Base-by-base conservation (phyloP, 2,113 vertebrate genomes). In the Passer domesticus region DNA sequence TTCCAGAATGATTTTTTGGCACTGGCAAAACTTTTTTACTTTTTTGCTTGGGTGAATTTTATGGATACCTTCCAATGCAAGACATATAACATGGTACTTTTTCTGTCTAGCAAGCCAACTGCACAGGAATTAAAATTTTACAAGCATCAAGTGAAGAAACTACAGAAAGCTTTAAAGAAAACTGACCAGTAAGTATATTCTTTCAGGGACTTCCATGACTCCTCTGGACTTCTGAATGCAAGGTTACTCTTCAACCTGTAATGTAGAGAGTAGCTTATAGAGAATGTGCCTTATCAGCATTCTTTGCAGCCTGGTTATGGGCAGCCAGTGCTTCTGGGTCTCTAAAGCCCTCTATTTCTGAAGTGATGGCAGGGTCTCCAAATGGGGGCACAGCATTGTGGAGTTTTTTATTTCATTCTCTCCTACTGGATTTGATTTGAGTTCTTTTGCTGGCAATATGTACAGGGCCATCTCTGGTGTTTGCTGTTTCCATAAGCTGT, bases 101-200 rank as follows among this genome's bases (percentile, higher is more conserved):
- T 95, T 89, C 59, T 89, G 93, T 81, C 84, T 63, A 82, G 35
- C 49, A 98, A 98, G 92, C 98, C 98, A 21, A 97, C 98, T 46
- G 92, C 94, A 47, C 97, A 97, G 80, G 98, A 99, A 43, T 89
- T 99, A 85, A 98, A 97, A 96, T 95, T 98, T 89, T 98, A 98
- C 97, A 98, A 98, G 91, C 97, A 98, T 52, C 98, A 98, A 62
- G 95, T 98, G 84, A 98, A 96, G 90, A 98, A 97, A 90, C 75
- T 99, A 97, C 98, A 99, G 80, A 98, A 97, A 75, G 87, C 96
- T 52, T 95, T 98, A 58, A 98, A 97, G 96, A 98, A 92, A 80
- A 96, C 89, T 68, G 53, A 92, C 59, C 98, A 96, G 98, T 98
- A 96, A 96, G 85, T 97, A 35, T 91, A 70, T 90, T 95, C 77